These are phyloP conservation scores for Lepidonotus clava DNA, from an alignment of 2,888 invertebrate species.

Conservation along the genomic window DNA sequence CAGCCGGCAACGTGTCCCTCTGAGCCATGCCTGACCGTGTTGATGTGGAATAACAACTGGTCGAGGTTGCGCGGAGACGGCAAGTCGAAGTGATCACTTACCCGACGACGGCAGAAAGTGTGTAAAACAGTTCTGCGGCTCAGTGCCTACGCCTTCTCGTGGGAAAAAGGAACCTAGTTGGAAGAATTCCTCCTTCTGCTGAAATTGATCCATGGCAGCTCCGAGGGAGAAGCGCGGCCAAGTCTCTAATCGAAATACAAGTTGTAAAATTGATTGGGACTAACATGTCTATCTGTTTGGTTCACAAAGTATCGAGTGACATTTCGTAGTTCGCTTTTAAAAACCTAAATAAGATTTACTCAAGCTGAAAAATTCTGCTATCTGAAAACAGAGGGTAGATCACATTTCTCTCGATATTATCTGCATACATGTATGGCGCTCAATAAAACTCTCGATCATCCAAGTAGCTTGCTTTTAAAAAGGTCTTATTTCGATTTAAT, in stretches of 20 bases:
- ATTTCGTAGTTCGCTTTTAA: not conserved
- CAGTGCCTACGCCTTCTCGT: not conserved
- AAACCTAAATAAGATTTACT: too few relatives aligned
- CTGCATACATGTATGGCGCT: not conserved
- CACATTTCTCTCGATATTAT: not conserved
- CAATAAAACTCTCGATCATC: not conserved
- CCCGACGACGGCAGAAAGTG: slow-evolving; percentile 10
- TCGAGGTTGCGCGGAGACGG: not conserved
- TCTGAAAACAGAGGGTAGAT: not conserved
- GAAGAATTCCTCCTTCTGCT: not conserved
- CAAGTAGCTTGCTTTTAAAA: not conserved
- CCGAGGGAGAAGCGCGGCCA: not conserved
- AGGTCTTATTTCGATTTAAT: slow-evolving; percentile 10
- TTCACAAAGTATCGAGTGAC: slow-evolving; percentile 21
- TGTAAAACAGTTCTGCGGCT: not conserved
- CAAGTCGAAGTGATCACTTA: slow-evolving; percentile 11
- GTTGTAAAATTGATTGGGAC: slow-evolving; percentile 46
- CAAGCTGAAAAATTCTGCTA: too few relatives aligned
- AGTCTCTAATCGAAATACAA: slow-evolving; percentile 36
- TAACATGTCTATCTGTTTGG: not conserved
- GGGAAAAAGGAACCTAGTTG: not conserved
- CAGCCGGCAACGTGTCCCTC: not conserved
- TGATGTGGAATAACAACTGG: not conserved
- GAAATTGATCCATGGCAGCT: slow-evolving; percentile 18
- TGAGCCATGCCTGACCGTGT: not conserved